Percentiles rank a stretch among this genome's conserved stretches.
Conservation (phyloP, 2,888 invertebrate species). For the Dimorphilus gyrociliatus region DNA sequence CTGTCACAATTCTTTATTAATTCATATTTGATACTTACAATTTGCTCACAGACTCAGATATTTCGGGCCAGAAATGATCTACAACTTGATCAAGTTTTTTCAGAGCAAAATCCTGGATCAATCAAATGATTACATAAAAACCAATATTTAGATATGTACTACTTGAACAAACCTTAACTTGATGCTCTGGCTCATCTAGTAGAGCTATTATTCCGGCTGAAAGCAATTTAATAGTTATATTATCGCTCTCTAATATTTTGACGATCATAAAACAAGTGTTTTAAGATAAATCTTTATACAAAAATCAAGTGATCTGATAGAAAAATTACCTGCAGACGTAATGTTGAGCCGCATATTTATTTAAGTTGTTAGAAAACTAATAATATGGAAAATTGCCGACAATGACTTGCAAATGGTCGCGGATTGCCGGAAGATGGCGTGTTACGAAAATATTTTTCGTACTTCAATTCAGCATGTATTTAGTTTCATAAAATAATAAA, state of each 20-base stretch:
- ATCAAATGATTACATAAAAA: background rate
- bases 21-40: conserved; percentile 47
- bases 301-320: conserved; percentile 1
- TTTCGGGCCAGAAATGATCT: conserved; percentile 96
- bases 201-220: conserved; percentile 82
- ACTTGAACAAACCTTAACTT: conserved; percentile 49
- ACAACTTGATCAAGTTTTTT: conserved; percentile 81
- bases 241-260: no score
- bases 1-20: no score
- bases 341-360: conserved; percentile 18
- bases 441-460: no score
- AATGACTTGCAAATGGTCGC: no score
- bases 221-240: conserved; percentile 7
- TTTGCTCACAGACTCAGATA: conserved; percentile 89
- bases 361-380: no score
- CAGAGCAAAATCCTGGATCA: conserved; percentile 57
- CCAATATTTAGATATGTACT: background rate
- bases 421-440: no score
- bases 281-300: no score
- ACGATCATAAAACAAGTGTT: no score
- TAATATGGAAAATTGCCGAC: no score
- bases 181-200: conserved; percentile 78
- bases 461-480: no score
- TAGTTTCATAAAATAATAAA: no score
- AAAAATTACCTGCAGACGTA: conserved; percentile 17